phyloP scores from a whole-genome alignment of 2,888 invertebrate genomes.

The Neoaliturus tenellus region DNA sequence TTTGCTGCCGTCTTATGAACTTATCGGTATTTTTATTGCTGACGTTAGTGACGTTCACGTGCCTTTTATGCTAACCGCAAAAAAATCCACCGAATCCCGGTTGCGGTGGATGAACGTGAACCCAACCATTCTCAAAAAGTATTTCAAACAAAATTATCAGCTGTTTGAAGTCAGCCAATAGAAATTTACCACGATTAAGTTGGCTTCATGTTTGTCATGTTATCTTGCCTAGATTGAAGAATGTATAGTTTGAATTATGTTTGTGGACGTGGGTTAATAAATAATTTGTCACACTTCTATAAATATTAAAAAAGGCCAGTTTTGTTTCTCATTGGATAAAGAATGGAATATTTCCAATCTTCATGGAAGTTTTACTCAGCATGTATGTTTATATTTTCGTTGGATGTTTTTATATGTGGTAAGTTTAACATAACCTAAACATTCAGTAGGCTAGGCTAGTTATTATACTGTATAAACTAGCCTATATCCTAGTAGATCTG shows the following conservation, averaged over 20 bases:
- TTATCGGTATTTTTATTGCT: no score
- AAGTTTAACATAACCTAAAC: slow-evolving; percentile 53
- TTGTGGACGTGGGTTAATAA: slow-evolving; percentile 6
- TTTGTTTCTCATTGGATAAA: neutral
- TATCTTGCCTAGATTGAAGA: neutral
- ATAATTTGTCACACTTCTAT: neutral
- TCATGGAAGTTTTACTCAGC: slow-evolving; percentile 64
- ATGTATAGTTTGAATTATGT: neutral
- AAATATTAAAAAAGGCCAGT: neutral
- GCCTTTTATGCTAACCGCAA: no score
- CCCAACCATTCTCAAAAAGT: no score
- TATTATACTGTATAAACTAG: no score
- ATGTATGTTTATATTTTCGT: slow-evolving; percentile 63
- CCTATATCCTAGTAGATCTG: no score
- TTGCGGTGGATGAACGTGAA: no score
- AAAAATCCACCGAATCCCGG: no score
- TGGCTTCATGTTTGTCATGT: neutral
- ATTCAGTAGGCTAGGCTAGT: no score
- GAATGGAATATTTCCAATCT: slow-evolving; percentile 65
- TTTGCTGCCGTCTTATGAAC: no score
- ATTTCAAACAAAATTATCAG: no score
- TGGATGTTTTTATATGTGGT: slow-evolving; percentile 62
- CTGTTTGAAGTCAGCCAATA: slow-evolving; percentile 1
- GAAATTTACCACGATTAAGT: slow-evolving; percentile 4
- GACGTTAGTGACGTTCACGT: no score